Evolutionary conservation across 1,140 invertebrate species (phyloP).

Genomic region (Drosophila baimaii): DNA sequence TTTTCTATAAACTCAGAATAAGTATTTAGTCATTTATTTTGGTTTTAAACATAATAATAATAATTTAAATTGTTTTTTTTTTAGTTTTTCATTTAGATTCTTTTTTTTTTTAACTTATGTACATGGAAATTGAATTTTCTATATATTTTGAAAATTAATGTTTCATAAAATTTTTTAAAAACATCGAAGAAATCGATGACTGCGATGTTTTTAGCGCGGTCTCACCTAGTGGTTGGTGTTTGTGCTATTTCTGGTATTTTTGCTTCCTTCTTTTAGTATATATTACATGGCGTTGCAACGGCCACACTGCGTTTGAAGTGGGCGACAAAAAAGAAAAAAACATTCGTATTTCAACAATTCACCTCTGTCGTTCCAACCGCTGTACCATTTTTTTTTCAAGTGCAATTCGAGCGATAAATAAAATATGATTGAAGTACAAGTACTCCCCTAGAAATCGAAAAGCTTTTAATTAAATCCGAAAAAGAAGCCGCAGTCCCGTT

Average conservation of each 20-base stretch:
- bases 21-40: no score
- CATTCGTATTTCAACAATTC: conserved; percentile 18
- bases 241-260: background rate
- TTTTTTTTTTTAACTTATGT: no score
- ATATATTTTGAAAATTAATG: no score
- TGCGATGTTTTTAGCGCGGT: no score
- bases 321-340: conserved; percentile 8
- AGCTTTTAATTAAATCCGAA: conserved; percentile 8
- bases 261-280: background rate
- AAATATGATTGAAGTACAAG: conserved; percentile 13
- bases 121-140: no score
- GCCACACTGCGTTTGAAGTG: background rate
- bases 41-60: no score
- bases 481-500: conserved; percentile 3
- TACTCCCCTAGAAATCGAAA: conserved; percentile 6
- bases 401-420: conserved; percentile 24
- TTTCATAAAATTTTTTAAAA: no score
- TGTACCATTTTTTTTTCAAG: conserved; percentile 22
- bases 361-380: conserved; percentile 11
- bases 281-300: background rate
- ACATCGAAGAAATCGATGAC: no score
- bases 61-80: no score
- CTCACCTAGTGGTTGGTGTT: background rate
- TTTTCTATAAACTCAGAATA: no score
- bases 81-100: no score